phyloP scores from a whole-genome alignment of 64 coral and sea anemone genomes.

The Montipora capricornis region DNA sequence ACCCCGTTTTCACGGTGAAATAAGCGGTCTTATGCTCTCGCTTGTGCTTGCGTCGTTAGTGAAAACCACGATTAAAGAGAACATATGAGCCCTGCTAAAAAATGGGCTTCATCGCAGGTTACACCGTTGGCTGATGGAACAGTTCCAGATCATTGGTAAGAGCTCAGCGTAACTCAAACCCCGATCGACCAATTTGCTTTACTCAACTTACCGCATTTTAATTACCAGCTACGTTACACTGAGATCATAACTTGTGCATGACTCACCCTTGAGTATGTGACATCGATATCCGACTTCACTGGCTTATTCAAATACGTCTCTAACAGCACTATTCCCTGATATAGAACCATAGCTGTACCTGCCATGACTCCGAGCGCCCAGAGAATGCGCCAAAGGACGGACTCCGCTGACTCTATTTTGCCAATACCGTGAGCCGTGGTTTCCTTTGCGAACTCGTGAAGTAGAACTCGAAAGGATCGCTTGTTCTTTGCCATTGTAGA shows the following conservation, averaged over 20 bases:
- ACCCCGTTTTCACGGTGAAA: too few relatives aligned
- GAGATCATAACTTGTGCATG: background rate
- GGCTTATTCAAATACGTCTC: slow-evolving; percentile 55
- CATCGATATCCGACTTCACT: slow-evolving; percentile 52
- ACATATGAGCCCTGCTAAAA: too few relatives aligned
- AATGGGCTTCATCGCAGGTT: too few relatives aligned
- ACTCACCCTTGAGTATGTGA: slow-evolving; percentile 58
- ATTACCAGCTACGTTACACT: background rate
- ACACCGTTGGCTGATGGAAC: too few relatives aligned
- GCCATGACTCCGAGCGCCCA: slow-evolving; percentile 52
- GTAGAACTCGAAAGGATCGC: slow-evolving; percentile 18
- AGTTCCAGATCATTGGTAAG: too few relatives aligned
- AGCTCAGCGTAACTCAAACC: too few relatives aligned
- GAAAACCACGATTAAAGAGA: too few relatives aligned
- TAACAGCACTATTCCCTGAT: slow-evolving; percentile 27
- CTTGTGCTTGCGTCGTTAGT: too few relatives aligned
- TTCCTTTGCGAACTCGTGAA: slow-evolving; percentile 68
- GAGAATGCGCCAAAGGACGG: slow-evolving; percentile 51
- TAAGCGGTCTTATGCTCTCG: too few relatives aligned
- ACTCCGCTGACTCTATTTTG: slow-evolving; percentile 45
- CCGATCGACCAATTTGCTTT: too few relatives aligned
- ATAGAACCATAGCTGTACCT: slow-evolving; percentile 60
- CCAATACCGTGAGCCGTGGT: slow-evolving; percentile 51
- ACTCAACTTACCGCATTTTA: background rate
- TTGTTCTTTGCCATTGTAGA: slow-evolving; percentile 16